Evolutionary conservation across 2,797 vertebrate species (phyloP).

Genomic region (Emys orbicularis): DNA sequence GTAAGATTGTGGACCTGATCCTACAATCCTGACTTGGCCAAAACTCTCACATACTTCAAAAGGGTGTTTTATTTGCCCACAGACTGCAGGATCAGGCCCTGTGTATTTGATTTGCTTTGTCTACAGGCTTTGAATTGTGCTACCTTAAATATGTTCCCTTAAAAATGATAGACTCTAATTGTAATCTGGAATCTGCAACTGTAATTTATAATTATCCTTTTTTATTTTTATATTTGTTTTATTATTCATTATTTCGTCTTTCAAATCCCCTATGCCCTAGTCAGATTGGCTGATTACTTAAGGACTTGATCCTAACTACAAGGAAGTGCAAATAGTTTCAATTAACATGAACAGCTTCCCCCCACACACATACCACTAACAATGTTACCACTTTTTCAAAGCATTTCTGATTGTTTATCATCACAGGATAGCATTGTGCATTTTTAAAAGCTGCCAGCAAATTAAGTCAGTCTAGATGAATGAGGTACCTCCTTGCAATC

Average conservation of each 20-base stretch:
- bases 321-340: not conserved
- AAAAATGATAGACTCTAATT: not conserved
- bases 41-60: not conserved
- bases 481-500: not conserved
- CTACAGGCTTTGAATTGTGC: not conserved
- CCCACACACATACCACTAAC: not conserved
- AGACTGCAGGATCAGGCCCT: not conserved
- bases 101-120: not conserved
- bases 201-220: not conserved
- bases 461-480: conserved; percentile 4
- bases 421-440: not conserved
- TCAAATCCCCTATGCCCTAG: not conserved
- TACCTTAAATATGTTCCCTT: not conserved
- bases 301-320: not conserved
- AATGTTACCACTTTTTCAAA: not conserved
- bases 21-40: not conserved
- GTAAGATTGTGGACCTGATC: not conserved
- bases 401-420: not conserved
- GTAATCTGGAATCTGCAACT: not conserved
- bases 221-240: not conserved
- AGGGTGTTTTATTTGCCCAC: conserved; percentile 1
- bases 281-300: not conserved
- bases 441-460: not conserved
- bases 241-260: not conserved
- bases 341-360: not conserved